Evolutionary conservation across 1,140 invertebrate species (phyloP).

Genomic region (Paraescarpia echinospica): DNA sequence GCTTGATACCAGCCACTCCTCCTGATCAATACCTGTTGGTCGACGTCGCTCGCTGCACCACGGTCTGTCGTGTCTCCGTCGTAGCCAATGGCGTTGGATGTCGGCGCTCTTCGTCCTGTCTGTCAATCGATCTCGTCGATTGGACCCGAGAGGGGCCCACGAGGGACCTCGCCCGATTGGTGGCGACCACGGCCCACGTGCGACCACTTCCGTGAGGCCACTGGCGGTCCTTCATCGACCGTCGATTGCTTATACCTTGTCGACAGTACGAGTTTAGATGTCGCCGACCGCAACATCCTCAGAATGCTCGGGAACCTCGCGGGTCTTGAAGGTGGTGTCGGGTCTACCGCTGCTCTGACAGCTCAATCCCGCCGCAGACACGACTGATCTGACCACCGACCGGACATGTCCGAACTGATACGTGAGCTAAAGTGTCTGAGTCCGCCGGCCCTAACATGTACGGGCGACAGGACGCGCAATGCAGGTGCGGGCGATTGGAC

Average conservation of each 20-base stretch:
- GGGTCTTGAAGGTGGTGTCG: background rate
- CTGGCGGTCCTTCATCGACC: background rate
- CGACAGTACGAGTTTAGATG: background rate
- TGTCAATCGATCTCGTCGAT: background rate
- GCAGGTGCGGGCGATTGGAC: background rate
- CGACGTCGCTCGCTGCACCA: no score
- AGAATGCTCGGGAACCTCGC: background rate
- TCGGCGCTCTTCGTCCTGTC: background rate
- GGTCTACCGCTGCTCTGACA: no score
- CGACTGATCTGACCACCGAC: background rate
- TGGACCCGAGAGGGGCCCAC: background rate
- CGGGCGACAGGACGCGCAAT: background rate
- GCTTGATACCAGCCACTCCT: background rate
- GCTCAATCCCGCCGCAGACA: background rate
- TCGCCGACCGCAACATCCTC: background rate
- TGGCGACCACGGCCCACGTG: background rate
- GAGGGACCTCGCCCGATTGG: background rate
- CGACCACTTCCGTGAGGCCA: background rate
- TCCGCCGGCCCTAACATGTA: background rate
- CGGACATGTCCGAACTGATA: background rate
- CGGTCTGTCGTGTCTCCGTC: background rate
- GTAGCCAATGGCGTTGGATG: background rate
- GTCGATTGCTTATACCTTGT: background rate
- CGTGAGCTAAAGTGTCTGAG: background rate
- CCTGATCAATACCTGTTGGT: background rate